Conservation (phyloP, 1,140 invertebrate genomes). For the Stegodyphus dumicola region DNA sequence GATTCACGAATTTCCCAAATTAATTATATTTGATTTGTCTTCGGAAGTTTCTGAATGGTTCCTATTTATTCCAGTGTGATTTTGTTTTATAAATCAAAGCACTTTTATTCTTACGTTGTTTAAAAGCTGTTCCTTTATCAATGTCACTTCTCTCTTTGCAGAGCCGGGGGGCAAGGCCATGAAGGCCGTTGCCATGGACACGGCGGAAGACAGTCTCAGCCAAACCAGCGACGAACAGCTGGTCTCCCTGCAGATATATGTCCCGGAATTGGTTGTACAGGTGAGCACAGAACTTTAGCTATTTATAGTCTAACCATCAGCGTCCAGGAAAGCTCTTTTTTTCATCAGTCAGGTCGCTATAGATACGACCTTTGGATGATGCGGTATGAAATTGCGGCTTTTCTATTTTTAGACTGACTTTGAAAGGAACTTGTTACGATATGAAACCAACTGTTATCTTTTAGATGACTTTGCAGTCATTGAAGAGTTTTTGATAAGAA, state of each 20-base stretch:
- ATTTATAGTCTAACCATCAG: no score
- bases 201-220: constrained; percentile 58
- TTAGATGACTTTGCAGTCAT: no score
- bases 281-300: constrained; percentile 63
- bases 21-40: no score
- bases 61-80: no score
- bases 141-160: constrained; percentile 20
- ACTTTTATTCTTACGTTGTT: no score
- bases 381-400: neutral
- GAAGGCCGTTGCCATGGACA: constrained; percentile 57
- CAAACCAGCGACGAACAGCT: constrained; percentile 62
- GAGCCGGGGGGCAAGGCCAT: constrained; percentile 41
- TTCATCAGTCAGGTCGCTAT: neutral
- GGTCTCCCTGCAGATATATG: constrained; percentile 57
- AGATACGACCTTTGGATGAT: neutral
- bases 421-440: neutral
- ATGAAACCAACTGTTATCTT: neutral
- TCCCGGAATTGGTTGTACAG: constrained; percentile 86
- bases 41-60: no score
- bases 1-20: no score
- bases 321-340: no score
- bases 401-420: neutral
- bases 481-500: no score
- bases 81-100: no score
- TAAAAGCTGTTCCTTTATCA: no score